Evolutionary conservation across 2,888 invertebrate species (phyloP), one percentile per base, ranked within the genome.

Genomic region (Eupithecia insigniata): DNA sequence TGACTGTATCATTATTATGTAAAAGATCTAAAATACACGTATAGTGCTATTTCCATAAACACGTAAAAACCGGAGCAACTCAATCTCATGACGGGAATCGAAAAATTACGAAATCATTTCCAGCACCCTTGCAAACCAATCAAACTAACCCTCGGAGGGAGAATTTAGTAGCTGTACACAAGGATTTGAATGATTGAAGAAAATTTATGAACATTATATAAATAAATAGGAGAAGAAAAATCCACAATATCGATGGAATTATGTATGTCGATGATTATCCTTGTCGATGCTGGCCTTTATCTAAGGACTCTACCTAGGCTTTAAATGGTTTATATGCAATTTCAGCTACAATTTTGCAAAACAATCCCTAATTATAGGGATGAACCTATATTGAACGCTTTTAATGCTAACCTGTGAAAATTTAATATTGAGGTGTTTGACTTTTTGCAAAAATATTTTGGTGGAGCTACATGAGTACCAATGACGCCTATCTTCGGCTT

Each of bases 21-120:
- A 14, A 55, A 55, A 55, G 1, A 51, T 55, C 58, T 39, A 64
- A 62, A 62, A 18, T 34, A 34, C n/a, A n/a, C 71, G 34, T 55
- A 26, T 43, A 66, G 28, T 39, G 26, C 34, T 65, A 70, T 55
- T 43, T 32, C 43, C 32, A 26, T 64, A 64, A 36, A 62, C 36
- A 36, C 22, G 62, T 30, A 32, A 51, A 46, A 61, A 61, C n/a
- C 22, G 22, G 3, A 5, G 36, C 18, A 55, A 39, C 30, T 39
- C 68, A 73, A 70, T 73, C 70, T 70, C 67, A 67, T 70, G 46
- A 70, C 58, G 70, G 61, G 46, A 73, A 73, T 73, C 67, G 73
- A 73, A 70, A 69, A 73, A 73, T 64, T 73, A 73, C 70, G 69
- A 67, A 72, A 73, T 73, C 62, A 73, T 73, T 73, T 73, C 46